Evolutionary conservation across 2,113 vertebrate species (phyloP).

Genomic region (Litocranius walleri): DNA sequence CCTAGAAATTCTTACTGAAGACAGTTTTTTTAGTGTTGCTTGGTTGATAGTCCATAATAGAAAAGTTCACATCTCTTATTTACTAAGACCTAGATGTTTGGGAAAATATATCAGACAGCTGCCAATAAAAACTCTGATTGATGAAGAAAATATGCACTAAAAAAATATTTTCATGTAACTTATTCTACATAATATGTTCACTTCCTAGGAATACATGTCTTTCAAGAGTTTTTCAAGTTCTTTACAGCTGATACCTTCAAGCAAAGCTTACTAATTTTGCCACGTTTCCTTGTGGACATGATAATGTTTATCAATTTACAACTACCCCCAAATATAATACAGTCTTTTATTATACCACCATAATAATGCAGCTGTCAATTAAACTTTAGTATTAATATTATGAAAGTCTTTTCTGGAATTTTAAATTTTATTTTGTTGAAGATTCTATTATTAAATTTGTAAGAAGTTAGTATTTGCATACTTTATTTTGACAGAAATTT

Average conservation of each 20-base stretch:
- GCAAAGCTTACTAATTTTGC: neutral
- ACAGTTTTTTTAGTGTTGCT: neutral
- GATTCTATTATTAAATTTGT: constrained; percentile 10
- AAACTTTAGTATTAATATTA: neutral
- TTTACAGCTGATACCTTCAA: neutral
- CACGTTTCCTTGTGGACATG: neutral
- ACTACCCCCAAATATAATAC: neutral
- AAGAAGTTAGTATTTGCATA: constrained; percentile 6
- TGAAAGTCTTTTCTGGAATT: constrained; percentile 1
- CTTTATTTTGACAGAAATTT: neutral
- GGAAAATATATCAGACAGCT: neutral
- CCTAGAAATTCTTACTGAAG: neutral
- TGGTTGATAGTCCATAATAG: neutral
- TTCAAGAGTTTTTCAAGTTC: neutral
- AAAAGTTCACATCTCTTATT: neutral
- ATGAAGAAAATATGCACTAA: neutral
- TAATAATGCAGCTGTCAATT: neutral
- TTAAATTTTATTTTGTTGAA: neutral
- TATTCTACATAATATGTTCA: neutral
- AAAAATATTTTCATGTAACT: neutral
- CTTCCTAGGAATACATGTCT: neutral
- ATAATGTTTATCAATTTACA: neutral
- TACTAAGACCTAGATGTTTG: neutral
- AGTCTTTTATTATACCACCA: neutral
- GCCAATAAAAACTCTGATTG: neutral